Evolutionary conservation across 2,113 vertebrate species (phyloP).

Genomic region (Zapornia atra): DNA sequence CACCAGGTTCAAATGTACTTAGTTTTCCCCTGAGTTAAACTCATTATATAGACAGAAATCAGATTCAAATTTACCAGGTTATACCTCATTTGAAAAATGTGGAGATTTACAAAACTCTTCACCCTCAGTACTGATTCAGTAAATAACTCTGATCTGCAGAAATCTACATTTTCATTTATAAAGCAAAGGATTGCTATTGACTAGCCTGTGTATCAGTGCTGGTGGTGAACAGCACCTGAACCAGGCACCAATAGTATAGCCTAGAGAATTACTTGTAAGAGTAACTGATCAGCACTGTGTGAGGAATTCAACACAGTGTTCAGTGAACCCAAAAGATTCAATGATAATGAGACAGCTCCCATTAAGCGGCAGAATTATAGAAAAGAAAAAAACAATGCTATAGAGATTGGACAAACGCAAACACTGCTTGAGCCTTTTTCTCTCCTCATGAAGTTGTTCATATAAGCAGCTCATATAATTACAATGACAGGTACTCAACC

Average conservation of each 20-base stretch:
- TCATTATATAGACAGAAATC: neutral
- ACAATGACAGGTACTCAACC: neutral
- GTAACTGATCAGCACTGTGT: neutral
- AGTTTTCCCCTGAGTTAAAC: conserved; percentile 17
- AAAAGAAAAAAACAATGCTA: neutral
- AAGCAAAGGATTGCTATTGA: neutral
- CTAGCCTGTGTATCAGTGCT: neutral
- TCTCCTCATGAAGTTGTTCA: neutral
- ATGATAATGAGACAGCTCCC: neutral
- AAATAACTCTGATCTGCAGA: neutral
- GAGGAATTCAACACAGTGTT: neutral
- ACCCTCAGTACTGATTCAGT: neutral
- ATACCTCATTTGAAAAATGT: neutral
- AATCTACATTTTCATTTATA: neutral
- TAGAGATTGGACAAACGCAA: neutral
- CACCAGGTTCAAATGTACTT: neutral
- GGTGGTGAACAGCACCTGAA: neutral
- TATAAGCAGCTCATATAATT: neutral
- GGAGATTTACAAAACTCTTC: neutral
- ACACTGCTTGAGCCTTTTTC: neutral
- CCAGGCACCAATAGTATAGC: neutral
- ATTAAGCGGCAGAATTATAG: neutral
- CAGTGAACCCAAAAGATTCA: neutral
- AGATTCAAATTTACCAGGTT: neutral
- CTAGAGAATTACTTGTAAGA: neutral